Conservation (phyloP, 2,797 vertebrate genomes). For the Galaxias olidus region DNA sequence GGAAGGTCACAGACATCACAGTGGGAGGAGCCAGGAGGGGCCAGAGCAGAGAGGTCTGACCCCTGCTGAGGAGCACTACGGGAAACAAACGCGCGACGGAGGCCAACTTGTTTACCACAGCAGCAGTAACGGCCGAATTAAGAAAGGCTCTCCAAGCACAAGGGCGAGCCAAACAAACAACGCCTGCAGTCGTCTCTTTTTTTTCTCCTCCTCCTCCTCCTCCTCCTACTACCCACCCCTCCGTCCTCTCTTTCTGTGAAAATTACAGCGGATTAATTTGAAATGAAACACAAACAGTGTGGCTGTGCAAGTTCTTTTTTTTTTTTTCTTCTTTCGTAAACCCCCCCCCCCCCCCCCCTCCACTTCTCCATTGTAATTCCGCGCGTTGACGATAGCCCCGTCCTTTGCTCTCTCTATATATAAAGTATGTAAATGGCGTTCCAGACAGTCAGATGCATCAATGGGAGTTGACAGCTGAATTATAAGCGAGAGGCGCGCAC, state of each 20-base stretch:
- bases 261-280: constrained; percentile 82
- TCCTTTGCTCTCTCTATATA: constrained; percentile 69
- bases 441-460: constrained; percentile 82
- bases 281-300: constrained; percentile 81
- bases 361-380: constrained; percentile 75
- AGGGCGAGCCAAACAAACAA: constrained; percentile 80
- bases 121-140: constrained; percentile 74
- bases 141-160: constrained; percentile 76
- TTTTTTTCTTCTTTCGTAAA: no score
- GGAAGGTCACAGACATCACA: constrained; percentile 57
- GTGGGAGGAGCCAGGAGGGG: constrained; percentile 65
- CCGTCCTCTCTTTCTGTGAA: constrained; percentile 39
- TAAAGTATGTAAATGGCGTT: constrained; percentile 86
- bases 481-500: constrained; percentile 80
- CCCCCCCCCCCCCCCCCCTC: no score
- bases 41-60: constrained; percentile 57
- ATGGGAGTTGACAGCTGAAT: constrained; percentile 87
- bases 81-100: constrained; percentile 24
- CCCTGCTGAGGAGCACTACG: constrained; percentile 68
- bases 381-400: constrained; percentile 59
- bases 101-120: constrained; percentile 59
- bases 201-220: no score
- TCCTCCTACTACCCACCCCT: no score
- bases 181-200: constrained; percentile 70
- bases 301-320: no score